Percentiles rank a stretch among this genome's conserved stretches.
phyloP scores from a whole-genome alignment of 2,888 invertebrate species.

The Andrena trimmerana region DNA sequence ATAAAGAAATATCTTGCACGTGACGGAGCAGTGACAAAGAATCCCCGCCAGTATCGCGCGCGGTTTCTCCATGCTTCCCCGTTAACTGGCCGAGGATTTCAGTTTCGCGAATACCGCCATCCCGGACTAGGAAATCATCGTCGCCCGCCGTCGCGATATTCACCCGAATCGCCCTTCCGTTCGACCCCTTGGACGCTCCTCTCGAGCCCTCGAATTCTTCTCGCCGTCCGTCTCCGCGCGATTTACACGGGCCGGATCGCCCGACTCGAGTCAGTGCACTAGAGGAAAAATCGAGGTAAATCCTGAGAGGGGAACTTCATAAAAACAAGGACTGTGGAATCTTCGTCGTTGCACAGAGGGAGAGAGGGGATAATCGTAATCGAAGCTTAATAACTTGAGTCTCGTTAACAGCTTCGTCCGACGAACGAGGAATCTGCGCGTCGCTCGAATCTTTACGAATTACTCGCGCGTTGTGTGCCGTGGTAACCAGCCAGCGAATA shows the following conservation, averaged over 20 bases:
- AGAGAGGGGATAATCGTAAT: no score
- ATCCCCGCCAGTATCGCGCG: conserved; percentile 34
- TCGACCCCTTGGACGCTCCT: background rate
- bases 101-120: conserved; percentile 51
- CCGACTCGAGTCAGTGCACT: background rate
- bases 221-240: background rate
- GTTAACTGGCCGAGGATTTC: background rate
- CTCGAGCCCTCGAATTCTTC: background rate
- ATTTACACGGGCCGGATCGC: background rate
- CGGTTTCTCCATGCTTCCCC: conserved; percentile 14
- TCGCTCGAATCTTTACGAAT: background rate
- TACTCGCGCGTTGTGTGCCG: background rate
- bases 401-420: background rate
- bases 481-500: no score
- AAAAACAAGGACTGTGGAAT: no score
- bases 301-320: background rate
- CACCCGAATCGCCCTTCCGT: background rate
- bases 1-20: conserved; percentile 59
- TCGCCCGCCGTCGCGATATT: background rate
- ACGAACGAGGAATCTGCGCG: background rate
- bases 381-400: background rate
- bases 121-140: background rate
- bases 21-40: conserved; percentile 57
- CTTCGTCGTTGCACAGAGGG: no score
- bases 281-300: conserved; percentile 12